Evolutionary conservation across 2,113 vertebrate genomes (phyloP), one percentile per base, ranked within the genome.

Genomic region (Rhegmatorhina hoffmannsi): DNA sequence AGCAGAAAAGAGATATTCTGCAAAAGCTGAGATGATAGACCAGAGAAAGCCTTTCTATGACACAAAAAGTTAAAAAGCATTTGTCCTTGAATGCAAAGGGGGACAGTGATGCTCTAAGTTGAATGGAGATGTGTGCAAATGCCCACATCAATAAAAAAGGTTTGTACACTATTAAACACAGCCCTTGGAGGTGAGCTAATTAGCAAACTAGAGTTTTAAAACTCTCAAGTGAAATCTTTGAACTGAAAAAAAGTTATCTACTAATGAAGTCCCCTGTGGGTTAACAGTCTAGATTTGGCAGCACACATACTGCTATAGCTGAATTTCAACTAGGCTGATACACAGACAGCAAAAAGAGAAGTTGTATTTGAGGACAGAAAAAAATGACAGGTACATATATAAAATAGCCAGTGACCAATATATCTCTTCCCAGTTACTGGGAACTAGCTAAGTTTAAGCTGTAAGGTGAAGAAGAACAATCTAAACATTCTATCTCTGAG

Each of bases 191-290:
- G 96, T 94, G 87, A 97, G 89, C 96, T 98, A 98, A 98, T 98
- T 98, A 98, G 96, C 96, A 97, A 98, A 97, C 95, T 66, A 96
- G 94, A 97, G 95, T 96, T 98, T 97, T 97, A 97, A 98, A 98
- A 96, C 78, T 98, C 98, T 97, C 97, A 92, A 96, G 94, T 96
- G 96, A 87, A 94, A 96, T 96, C 97, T 98, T 98, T 98, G 98
- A 98, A 98, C 97, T 97, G 90, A 98, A 97, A 97, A 89, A 94
- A 97, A 98, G 92, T 97, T 95, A 96, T 97, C 96, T 96, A 91
- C 97, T 98, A 98, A 98, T 98, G 97, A 98, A 97, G 97, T 97
- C 98, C 97, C 98, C 72, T 77, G 97, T 94, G 98, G 73, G 62
- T 85, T 96, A 50, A 89, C 85, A 92, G 84, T 95, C 93, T 94